Evolutionary conservation across 2,797 vertebrate genomes (phyloP), one percentile per base, ranked within the genome.

Genomic region (Sciurus carolinensis): DNA sequence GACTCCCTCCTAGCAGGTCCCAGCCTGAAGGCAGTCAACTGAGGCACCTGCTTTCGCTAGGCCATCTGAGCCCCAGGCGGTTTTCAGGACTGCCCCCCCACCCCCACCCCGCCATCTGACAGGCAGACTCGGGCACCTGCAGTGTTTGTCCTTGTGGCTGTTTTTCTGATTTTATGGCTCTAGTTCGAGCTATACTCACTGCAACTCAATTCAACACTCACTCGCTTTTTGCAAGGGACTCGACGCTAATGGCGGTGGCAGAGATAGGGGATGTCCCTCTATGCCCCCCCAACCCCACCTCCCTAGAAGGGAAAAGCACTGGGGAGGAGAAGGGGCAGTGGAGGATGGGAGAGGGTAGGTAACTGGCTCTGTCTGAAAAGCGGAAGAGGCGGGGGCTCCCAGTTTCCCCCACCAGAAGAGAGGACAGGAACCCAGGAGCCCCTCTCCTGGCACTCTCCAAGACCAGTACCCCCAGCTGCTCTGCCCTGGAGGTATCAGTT

Each of bases 71-170:
- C 90, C 76, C 69, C 75, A 30, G 44, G 76, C 62, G 22, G 15
- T 52, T 71, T 83, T 75, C 1, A 22, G 71, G 71, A 72, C 87
- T 64, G 92, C 72, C 47, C 62, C 76, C 57, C 8, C 3, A 9
- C 33, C 76, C 81, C 72, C 73, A 13, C 59, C 72, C 73, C 18
- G 52, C 86, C 82, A 75, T 69, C 77, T 42, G 95, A 94, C 85
- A 57, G 24, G 50, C 91, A n/a, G 66, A 87, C 44, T 83, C 1
- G 12, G 44, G 44, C 64, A 95, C 94, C 90, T 82, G 96, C 97
- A 95, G 82, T 90, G 73, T 92, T 90, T 95, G 94, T 91, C 85
- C 95, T 95, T 95, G 92, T 82, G 71, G 77, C 44, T 88, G 66
- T 83, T 96, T 91, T 89, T 83, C 64, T 90, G 47, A 11, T 15